phyloP scores from a whole-genome alignment of 2,888 invertebrate species.

The Lutraria lutraria region DNA sequence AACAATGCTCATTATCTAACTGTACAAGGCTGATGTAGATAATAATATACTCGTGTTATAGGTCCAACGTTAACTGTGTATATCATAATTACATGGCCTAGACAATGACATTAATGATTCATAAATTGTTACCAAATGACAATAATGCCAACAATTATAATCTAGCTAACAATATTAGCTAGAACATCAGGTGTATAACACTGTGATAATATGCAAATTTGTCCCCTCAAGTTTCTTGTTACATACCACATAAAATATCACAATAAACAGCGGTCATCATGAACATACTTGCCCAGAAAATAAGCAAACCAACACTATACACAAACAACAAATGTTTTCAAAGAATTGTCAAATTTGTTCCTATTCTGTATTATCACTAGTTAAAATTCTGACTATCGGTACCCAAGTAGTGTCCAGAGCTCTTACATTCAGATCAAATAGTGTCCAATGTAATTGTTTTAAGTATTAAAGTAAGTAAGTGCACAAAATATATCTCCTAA shows the following conservation, averaged over 20 bases:
- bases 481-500: background rate
- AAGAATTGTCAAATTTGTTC: too few species aligned
- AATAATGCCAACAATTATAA: conserved; percentile 5
- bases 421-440: too few species aligned
- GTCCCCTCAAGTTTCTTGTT: background rate
- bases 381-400: too few species aligned
- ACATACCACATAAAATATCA: background rate
- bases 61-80: background rate
- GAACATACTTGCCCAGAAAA: too few species aligned
- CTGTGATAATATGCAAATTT: conserved; percentile 7
- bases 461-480: too few species aligned
- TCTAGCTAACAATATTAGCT: background rate
- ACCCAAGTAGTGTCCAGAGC: too few species aligned
- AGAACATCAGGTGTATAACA: background rate
- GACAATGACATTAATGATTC: conserved; percentile 16
- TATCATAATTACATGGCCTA: background rate
- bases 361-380: too few species aligned
- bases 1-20: background rate
- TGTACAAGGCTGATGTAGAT: background rate
- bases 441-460: too few species aligned
- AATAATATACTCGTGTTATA: background rate
- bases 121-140: conserved; percentile 16
- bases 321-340: too few species aligned
- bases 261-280: background rate
- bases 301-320: too few species aligned